A percentile compares a stretch with the other conserved stretches of the same genome.
These are phyloP conservation scores for Anisognathus igniventris DNA, from an alignment of 2,797 vertebrate genomes.

Conservation along the genomic window DNA sequence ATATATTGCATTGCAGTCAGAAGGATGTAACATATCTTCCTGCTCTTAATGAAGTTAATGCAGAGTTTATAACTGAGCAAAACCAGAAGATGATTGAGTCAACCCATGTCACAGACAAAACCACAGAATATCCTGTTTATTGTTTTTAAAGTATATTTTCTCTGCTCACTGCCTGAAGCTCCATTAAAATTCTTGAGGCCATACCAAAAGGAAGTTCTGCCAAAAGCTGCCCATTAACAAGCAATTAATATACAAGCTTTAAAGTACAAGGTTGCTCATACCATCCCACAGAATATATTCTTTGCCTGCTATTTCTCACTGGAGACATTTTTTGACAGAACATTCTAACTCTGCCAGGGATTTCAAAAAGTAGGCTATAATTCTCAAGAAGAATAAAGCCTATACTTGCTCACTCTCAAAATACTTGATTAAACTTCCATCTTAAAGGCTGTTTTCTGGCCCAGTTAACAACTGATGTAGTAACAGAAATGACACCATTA, in stretches of 20 bases:
- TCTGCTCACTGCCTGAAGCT: not conserved
- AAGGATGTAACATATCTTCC: not conserved
- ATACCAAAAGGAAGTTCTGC: not conserved
- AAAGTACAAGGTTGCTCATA: constrained; percentile 27
- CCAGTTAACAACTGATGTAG: constrained; percentile 12
- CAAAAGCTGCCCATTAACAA: constrained; percentile 30
- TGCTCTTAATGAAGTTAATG: not conserved
- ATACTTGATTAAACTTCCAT: constrained; percentile 42
- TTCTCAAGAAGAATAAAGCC: not conserved
- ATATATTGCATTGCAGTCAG: rapidly evolving
- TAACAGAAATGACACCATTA: constrained; percentile 4
- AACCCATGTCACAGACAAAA: not conserved
- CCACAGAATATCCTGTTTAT: not conserved
- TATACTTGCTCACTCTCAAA: not conserved
- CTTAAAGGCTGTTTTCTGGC: constrained; percentile 41
- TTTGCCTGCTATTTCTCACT: constrained; percentile 3
- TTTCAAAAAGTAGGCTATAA: not conserved
- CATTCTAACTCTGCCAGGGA: constrained; percentile 24
- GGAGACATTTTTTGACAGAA: constrained; percentile 27
- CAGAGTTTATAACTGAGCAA: not conserved
- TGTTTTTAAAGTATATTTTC: not conserved
- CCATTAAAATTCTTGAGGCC: constrained; percentile 38
- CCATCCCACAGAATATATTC: constrained; percentile 49
- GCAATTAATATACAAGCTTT: constrained; percentile 46
- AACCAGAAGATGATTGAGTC: not conserved